Evolutionary conservation across 2,888 invertebrate species (phyloP).

Genomic region (Pandemis corylana): DNA sequence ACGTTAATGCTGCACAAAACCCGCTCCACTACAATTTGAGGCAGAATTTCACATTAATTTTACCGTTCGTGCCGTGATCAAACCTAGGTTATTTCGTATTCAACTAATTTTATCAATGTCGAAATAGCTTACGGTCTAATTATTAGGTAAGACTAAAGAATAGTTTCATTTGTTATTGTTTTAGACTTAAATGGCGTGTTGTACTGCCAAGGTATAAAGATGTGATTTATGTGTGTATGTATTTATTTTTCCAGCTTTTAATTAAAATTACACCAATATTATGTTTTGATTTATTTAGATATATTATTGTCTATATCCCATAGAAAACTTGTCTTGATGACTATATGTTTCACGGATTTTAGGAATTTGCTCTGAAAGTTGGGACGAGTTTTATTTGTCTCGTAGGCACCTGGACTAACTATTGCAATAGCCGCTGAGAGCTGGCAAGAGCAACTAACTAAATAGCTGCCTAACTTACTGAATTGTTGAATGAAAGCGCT

Average conservation of each 20-base stretch:
- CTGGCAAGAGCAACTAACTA: constrained; percentile 22
- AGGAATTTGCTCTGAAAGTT: constrained; percentile 16
- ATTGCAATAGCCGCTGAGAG: constrained; percentile 11
- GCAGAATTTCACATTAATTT: constrained; percentile 25
- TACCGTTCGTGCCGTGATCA: constrained; percentile 19
- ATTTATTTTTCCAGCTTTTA: too few species aligned
- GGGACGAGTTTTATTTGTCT: constrained; percentile 4
- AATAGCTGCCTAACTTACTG: constrained; percentile 32
- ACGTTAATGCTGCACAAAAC: constrained; percentile 34
- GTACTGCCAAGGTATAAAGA: too few species aligned
- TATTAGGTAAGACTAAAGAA: background rate
- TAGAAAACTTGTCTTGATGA: too few species aligned
- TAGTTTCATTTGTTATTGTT: background rate
- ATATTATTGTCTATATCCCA: too few species aligned
- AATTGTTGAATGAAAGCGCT: constrained; percentile 25
- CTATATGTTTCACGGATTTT: background rate
- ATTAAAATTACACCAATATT: too few species aligned
- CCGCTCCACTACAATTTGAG: constrained; percentile 28
- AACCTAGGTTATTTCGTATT: constrained; percentile 6
- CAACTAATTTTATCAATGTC: constrained; percentile 23
- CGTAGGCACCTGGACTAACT: background rate
- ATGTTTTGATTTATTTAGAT: too few species aligned
- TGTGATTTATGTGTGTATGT: too few species aligned
- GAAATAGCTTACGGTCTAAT: constrained; percentile 19
- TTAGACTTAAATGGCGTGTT: background rate